phyloP scores from a whole-genome alignment of 2,888 invertebrate species.

The Diachrysia chrysitis region DNA sequence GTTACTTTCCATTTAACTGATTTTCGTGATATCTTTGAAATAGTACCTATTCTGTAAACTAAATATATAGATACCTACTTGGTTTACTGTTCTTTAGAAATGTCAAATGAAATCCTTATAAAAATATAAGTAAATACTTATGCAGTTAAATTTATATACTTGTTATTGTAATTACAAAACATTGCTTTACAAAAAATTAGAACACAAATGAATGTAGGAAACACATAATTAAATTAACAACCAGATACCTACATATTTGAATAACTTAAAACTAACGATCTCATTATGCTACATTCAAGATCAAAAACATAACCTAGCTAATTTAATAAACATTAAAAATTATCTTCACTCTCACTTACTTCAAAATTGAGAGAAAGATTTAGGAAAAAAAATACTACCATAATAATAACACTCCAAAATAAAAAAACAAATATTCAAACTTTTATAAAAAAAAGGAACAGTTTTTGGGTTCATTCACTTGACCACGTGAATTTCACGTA shows the following conservation, averaged over 20 bases:
- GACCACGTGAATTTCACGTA: neutral
- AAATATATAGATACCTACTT: no score
- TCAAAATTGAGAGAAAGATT: neutral
- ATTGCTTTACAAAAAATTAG: neutral
- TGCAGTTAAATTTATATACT: no score
- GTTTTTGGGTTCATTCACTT: conserved; percentile 1
- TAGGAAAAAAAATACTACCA: neutral
- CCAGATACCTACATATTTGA: neutral
- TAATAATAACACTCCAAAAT: neutral
- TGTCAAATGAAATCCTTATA: no score
- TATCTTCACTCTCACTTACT: no score
- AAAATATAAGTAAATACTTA: no score
- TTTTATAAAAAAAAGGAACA: no score
- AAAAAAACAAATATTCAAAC: neutral
- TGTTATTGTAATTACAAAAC: no score
- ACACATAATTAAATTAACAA: neutral
- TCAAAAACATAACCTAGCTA: neutral
- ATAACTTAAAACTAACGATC: neutral
- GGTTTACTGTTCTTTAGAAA: no score
- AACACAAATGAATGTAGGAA: neutral
- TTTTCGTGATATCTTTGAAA: conserved; percentile 1
- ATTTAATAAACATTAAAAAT: neutral
- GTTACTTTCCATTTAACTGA: neutral
- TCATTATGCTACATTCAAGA: neutral
- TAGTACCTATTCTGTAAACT: no score